Percentiles rank a stretch among this genome's conserved stretches.
phyloP scores from a whole-genome alignment of 2,113 vertebrate genomes.

The human (Homo sapiens) region GRCh38 chr14:75568001-75568500 shows the following conservation, averaged over 20 bases:
- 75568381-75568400: neutral
- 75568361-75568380: neutral
- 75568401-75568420: neutral
- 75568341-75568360: neutral
- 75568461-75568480: neutral
- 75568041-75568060: neutral
- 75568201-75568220: neutral
- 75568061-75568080: neutral
- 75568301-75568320: neutral
- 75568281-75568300: neutral
- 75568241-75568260: neutral
- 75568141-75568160: neutral
- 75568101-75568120: neutral
- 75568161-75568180: neutral
- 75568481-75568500: neutral
- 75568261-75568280: neutral
- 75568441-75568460: neutral
- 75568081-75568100: rapidly evolving
- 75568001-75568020: neutral
- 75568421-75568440: neutral
- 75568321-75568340: neutral
- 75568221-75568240: neutral
- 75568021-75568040: neutral
- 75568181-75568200: neutral
- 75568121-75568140: neutral